Base-by-base conservation (phyloP, 2,888 invertebrate species). In the Scaptomyza polygonia region DNA sequence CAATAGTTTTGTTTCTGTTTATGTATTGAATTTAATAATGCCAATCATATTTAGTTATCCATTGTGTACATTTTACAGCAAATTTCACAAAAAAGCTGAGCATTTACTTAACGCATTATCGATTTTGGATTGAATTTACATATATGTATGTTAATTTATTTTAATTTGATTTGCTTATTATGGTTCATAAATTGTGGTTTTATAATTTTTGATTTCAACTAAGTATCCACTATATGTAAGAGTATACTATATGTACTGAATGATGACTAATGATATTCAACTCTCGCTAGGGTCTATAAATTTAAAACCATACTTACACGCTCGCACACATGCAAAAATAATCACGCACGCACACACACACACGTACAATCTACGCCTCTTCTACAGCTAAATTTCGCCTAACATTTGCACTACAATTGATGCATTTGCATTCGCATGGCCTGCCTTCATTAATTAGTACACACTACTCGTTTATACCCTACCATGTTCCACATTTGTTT, bases 1-100 rank as follows among this genome's bases (percentile, higher is more conserved):
- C 61, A 52, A 61, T 74, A 61, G 59, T 64, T 74, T 52, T 64
- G 53, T 62, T 63, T 49, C 49, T 34, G 49, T 73, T 58, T 51
- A 59, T 30, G 65, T 64, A 40, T 32, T 66, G 58, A 54, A 57
- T 34, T 65, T 62, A 27, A 36, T 36, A 62, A 71, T 84, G 58
- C 73, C 69, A 66, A 64, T 81, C 57, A 64, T 79, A 59, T 68
- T 79, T 75, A 62, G 66, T 58, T 58, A 62, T 74, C 75, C 57
- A 74, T 73, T 74, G 77, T 74, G 77, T 88, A 89, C 87, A 90
- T 89, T 89, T 89, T 90, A 91, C 91, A 91, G 91, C 91, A 90
- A 91, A 89, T 49, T 72, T 89, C 91, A 91, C 91, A 91, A 91
- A 91, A 91, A 91, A 91, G 91, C 91, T 90, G 90, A 91, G 91